Percentiles rank a stretch among this genome's conserved stretches.
These are phyloP conservation scores for Drosophila monieri DNA, from an alignment of 2,888 invertebrate genomes.

Conservation along the genomic window DNA sequence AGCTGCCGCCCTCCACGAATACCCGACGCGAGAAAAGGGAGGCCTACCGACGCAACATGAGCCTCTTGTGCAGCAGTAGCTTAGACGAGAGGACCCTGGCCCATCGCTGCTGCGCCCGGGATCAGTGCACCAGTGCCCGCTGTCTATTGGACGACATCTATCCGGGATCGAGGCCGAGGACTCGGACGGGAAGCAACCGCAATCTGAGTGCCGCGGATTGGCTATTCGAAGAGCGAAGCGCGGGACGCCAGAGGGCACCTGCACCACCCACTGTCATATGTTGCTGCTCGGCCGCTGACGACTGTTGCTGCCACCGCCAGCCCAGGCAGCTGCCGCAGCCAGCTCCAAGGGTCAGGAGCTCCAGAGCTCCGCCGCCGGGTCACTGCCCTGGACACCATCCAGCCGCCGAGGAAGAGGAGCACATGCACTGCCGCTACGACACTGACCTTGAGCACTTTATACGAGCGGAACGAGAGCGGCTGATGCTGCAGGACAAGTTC, in stretches of 20 bases:
- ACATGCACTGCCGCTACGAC: slow-evolving; percentile 81
- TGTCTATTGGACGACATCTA: slow-evolving; percentile 83
- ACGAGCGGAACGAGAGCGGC: slow-evolving; percentile 82
- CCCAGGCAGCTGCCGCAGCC: slow-evolving; percentile 11
- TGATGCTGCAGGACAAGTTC: slow-evolving; percentile 83
- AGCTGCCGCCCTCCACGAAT: slow-evolving; percentile 78
- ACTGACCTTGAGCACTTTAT: slow-evolving; percentile 83
- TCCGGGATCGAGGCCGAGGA: slow-evolving; percentile 61
- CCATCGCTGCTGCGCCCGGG: slow-evolving; percentile 81
- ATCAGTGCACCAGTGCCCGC: slow-evolving; percentile 82
- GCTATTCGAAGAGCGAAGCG: slow-evolving; percentile 79
- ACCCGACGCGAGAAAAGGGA: slow-evolving; percentile 81
- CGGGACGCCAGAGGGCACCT: slow-evolving; percentile 46
- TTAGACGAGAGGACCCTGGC: slow-evolving; percentile 70
- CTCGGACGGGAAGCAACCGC: slow-evolving; percentile 76
- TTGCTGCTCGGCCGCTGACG: slow-evolving; percentile 81
- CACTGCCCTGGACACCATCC: slow-evolving; percentile 80
- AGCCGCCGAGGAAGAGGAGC: slow-evolving; percentile 82
- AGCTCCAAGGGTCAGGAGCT: slow-evolving; percentile 47
- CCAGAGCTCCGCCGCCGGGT: slow-evolving; percentile 42
- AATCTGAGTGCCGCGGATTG: slow-evolving; percentile 79
- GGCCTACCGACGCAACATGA: slow-evolving; percentile 80
- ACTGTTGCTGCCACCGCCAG: slow-evolving; percentile 81
- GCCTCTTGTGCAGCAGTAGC: slow-evolving; percentile 79
- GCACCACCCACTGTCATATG: slow-evolving; percentile 71